These are phyloP conservation scores for Parotocinclus haroldoi DNA, from an alignment of 2,797 vertebrate genomes.

Conservation along the genomic window DNA sequence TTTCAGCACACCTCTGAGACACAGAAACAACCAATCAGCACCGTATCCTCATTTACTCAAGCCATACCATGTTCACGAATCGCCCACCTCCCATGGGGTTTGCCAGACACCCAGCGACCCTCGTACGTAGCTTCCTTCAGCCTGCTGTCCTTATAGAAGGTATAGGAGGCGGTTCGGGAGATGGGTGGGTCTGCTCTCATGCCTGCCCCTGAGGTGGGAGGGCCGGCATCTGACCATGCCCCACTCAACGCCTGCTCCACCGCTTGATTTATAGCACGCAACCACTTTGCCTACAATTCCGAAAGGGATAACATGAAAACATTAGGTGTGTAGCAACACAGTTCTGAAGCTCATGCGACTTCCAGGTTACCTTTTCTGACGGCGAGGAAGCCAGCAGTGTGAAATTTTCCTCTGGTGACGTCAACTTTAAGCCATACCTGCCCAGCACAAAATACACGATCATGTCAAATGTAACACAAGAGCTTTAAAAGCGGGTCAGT, in stretches of 20 bases:
- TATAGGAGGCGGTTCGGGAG: slow-evolving; percentile 88
- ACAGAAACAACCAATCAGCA: slow-evolving; percentile 16
- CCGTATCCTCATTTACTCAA: background rate
- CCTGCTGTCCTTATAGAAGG: slow-evolving; percentile 91
- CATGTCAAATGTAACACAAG: no score
- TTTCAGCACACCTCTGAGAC: slow-evolving; percentile 81
- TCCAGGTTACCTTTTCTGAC: slow-evolving; percentile 83
- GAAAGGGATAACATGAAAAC: background rate
- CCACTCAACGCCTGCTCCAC: slow-evolving; percentile 87
- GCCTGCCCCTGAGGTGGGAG: slow-evolving; percentile 56
- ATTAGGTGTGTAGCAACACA: no score
- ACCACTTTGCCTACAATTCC: slow-evolving; percentile 84
- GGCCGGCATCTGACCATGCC: slow-evolving; percentile 62
- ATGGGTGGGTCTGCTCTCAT: slow-evolving; percentile 83
- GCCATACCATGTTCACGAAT: background rate
- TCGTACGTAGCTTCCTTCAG: slow-evolving; percentile 89
- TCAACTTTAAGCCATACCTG: slow-evolving; percentile 89
- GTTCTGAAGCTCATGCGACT: no score
- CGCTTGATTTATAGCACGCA: slow-evolving; percentile 91
- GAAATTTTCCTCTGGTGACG: slow-evolving; percentile 91
- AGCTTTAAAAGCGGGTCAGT: background rate
- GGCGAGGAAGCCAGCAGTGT: slow-evolving; percentile 85
- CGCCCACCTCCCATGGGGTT: slow-evolving; percentile 88
- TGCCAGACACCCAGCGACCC: slow-evolving; percentile 88
- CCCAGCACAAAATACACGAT: slow-evolving; percentile 8